phyloP scores from a whole-genome alignment of 1,140 invertebrate genomes.

The Chironomus tepperi region DNA sequence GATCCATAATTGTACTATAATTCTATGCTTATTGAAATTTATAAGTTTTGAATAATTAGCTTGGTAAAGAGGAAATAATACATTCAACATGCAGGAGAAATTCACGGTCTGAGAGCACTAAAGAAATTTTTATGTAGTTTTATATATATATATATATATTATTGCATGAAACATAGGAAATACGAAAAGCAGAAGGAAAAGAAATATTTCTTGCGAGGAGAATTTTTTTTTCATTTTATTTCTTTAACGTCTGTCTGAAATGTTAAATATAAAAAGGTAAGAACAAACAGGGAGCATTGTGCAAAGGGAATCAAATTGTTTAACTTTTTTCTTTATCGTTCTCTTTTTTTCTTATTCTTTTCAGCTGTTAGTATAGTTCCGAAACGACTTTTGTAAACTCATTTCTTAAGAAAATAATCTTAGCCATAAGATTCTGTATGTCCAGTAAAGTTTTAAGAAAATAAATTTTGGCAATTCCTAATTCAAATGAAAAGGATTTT shows the following conservation, averaged over 20 bases:
- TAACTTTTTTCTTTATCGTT: background rate
- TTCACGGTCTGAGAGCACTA: background rate
- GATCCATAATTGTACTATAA: background rate
- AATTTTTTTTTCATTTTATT: no score
- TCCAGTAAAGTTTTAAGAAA: no score
- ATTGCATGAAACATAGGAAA: no score
- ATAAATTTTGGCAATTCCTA: no score
- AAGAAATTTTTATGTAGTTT: background rate
- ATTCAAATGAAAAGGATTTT: no score
- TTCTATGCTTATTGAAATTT: background rate
- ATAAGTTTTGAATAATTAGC: slow-evolving; percentile 12
- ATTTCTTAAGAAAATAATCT: no score
- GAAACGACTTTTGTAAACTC: background rate
- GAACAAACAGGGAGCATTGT: background rate
- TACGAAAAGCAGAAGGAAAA: no score
- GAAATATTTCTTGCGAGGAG: no score
- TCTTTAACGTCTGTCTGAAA: background rate
- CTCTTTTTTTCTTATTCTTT: background rate
- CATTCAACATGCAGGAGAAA: background rate
- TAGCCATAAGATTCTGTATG: no score
- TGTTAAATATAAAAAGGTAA: no score
- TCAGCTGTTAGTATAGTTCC: background rate
- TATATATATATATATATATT: no score
- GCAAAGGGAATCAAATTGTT: slow-evolving; percentile 6
- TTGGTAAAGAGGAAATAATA: slow-evolving; percentile 17